A percentile compares a stretch with the other conserved stretches of the same genome.
Evolutionary conservation across 37 sponge, comb jelly and placozoan genomes (phyloP).

Genomic region (Aplysina aerophoba): DNA sequence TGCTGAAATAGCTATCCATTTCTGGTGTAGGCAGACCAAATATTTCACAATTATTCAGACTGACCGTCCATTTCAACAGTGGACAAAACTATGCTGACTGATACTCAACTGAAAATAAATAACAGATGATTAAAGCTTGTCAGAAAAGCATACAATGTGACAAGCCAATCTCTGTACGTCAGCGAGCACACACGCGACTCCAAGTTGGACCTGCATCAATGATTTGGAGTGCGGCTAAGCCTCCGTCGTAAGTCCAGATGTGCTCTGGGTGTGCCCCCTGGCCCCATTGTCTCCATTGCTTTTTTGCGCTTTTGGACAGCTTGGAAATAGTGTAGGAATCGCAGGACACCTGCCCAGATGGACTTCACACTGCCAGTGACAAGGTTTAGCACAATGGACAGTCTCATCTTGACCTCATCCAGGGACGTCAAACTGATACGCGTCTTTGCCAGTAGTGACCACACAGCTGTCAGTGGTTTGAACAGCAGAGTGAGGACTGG

Average conservation of each 20-base stretch:
- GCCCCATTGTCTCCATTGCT: not conserved
- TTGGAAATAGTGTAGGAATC: constrained; percentile 43
- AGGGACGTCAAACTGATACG: constrained; percentile 57
- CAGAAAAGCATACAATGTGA: too few species aligned
- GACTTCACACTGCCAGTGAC: constrained; percentile 46
- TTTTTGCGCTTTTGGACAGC: constrained; percentile 34
- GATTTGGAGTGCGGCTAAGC: not conserved
- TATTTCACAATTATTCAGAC: too few species aligned
- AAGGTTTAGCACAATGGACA: constrained; percentile 40
- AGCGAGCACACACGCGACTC: too few species aligned
- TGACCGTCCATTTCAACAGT: too few species aligned
- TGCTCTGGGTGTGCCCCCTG: not conserved
- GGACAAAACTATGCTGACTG: too few species aligned
- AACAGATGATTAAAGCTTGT: too few species aligned
- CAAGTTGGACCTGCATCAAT: too few species aligned
- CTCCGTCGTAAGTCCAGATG: not conserved
- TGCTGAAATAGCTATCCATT: too few species aligned
- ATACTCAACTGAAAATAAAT: too few species aligned
- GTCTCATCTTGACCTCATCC: constrained; percentile 40
- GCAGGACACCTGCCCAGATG: constrained; percentile 47
- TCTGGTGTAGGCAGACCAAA: too few species aligned
- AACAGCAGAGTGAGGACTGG: constrained; percentile 2
- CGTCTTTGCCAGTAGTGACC: constrained; percentile 46
- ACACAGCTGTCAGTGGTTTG: constrained; percentile 30
- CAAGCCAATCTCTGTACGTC: too few species aligned